phyloP scores from a whole-genome alignment of 2,797 vertebrate genomes.

The Acridotheres tristis region DNA sequence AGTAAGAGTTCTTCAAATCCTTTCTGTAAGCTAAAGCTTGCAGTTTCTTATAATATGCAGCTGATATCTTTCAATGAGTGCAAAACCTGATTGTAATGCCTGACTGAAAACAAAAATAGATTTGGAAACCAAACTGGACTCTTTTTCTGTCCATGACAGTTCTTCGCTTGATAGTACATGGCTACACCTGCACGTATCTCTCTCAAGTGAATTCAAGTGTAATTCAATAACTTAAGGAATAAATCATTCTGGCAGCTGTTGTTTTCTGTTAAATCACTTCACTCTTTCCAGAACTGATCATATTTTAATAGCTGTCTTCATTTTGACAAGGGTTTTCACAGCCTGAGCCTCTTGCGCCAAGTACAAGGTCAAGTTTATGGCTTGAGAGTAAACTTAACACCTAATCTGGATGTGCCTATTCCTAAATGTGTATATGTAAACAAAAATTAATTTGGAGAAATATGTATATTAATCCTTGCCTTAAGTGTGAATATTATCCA shows the following conservation, averaged over 20 bases:
- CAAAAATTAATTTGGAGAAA: neutral
- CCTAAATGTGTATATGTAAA: neutral
- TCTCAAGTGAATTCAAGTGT: constrained; percentile 10
- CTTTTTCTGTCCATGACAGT: neutral
- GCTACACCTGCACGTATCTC: neutral
- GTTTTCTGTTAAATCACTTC: neutral
- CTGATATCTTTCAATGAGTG: neutral
- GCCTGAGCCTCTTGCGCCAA: neutral
- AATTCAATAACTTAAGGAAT: constrained; percentile 24
- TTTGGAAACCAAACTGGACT: neutral
- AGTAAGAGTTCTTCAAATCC: neutral
- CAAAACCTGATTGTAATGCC: neutral
- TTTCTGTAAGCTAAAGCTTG: neutral
- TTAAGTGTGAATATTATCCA: constrained; percentile 20
- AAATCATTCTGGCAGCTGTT: constrained; percentile 28
- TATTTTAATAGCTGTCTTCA: constrained; percentile 29
- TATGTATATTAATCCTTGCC: neutral
- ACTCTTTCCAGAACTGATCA: neutral
- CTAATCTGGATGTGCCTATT: neutral
- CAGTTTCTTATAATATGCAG: neutral
- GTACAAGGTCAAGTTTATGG: neutral
- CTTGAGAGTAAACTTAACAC: neutral
- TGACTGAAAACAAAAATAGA: constrained; percentile 25
- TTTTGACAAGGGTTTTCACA: constrained; percentile 46
- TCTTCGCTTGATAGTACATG: neutral